phyloP scores from a whole-genome alignment of 1,140 invertebrate species.

The Caenorhabditis brenneri region DNA sequence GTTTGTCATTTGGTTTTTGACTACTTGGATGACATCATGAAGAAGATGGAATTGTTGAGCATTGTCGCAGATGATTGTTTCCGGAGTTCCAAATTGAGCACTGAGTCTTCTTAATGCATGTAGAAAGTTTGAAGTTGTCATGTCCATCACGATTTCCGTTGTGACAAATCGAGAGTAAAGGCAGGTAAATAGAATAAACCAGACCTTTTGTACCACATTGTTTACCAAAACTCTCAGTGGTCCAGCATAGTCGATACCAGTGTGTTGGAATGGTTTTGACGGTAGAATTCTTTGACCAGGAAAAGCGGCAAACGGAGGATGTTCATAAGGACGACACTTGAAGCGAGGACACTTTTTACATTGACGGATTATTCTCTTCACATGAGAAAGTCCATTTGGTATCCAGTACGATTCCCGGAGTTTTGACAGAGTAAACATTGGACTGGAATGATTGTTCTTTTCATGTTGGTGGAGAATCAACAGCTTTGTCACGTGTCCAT shows the following conservation, averaged over 20 bases:
- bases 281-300: background rate
- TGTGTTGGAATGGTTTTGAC: background rate
- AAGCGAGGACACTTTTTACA: background rate
- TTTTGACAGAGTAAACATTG: background rate
- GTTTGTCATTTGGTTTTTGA: background rate
- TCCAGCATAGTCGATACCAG: background rate
- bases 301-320: background rate
- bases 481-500: background rate
- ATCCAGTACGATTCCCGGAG: background rate
- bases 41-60: background rate
- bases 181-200: background rate
- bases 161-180: background rate
- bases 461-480: background rate
- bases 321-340: background rate
- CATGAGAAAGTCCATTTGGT: background rate
- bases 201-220: background rate
- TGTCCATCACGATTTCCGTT: background rate
- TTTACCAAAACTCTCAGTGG: background rate
- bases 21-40: background rate
- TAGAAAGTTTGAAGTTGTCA: background rate
- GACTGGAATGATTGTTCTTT: background rate
- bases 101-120: background rate
- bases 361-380: background rate
- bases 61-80: background rate
- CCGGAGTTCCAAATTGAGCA: background rate